Percentiles rank a stretch among this genome's conserved stretches.
Evolutionary conservation across 2,888 invertebrate species (phyloP).

Genomic region (Drosophila kuntzei): DNA sequence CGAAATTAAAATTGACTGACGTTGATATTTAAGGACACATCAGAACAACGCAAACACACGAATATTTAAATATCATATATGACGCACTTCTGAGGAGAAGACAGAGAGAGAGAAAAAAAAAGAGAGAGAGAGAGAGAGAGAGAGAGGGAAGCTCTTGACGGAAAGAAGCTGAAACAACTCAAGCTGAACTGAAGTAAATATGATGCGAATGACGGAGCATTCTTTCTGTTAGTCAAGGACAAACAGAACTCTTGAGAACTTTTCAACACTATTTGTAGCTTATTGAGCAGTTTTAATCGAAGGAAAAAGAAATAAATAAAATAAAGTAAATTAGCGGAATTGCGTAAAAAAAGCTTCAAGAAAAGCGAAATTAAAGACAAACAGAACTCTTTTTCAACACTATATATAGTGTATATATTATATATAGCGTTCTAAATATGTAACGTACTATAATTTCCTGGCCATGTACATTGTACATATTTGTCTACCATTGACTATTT

Average conservation of each 20-base stretch:
- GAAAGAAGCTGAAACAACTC: slow-evolving; percentile 1
- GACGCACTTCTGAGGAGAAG: not conserved
- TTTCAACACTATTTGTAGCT: not conserved
- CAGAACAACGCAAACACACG: slow-evolving; percentile 12
- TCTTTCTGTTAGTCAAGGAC: not conserved
- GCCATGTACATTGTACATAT: too few relatives aligned
- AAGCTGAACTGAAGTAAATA: slow-evolving; percentile 7
- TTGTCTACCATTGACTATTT: too few relatives aligned
- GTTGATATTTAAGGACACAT: slow-evolving; percentile 65
- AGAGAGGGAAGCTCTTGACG: not conserved
- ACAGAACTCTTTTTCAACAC: too few relatives aligned
- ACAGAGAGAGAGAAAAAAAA: not conserved
- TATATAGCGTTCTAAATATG: too few relatives aligned
- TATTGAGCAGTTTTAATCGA: too few relatives aligned
- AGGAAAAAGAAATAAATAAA: too few relatives aligned
- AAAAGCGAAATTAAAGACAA: too few relatives aligned
- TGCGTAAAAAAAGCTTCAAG: too few relatives aligned
- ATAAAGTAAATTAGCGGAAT: too few relatives aligned
- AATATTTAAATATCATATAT: too few relatives aligned
- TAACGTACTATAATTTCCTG: too few relatives aligned
- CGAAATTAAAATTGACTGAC: slow-evolving; percentile 78
- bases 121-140: not conserved
- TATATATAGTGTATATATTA: too few relatives aligned
- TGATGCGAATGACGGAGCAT: slow-evolving; percentile 2
- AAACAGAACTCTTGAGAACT: not conserved